Evolutionary conservation across 2,113 vertebrate species (phyloP), one percentile per base, ranked within the genome.

Genomic region (Scopus umbretta): DNA sequence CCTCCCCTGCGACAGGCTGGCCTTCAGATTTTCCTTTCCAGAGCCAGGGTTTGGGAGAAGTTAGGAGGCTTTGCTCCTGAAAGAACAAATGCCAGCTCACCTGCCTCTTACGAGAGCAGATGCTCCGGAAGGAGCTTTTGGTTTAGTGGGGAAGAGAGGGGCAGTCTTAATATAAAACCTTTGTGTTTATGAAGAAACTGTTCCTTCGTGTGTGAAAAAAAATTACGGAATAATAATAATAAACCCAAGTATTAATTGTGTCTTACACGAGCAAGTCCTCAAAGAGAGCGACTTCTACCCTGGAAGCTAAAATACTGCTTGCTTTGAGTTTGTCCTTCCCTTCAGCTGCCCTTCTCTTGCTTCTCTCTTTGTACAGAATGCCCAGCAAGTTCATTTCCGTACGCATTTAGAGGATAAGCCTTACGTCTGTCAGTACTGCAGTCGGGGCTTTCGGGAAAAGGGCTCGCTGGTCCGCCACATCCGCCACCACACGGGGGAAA

Each of bases 401-500:
- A 99, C 99, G 1, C 99, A 99, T 30, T 97, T 98, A 11, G 98
- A 99, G 43, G 99, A 99, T 32, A 99, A 99, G 94, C 99, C 99
- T 0, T 99, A 99, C 1, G 98, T 98, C 67, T 99, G 99, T 71
- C 98, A 99, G 42, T 99, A 98, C 95, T 99, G 99, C 97, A 97
- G 97, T n/a, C 98, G 99, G 20, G 99, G 99, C 21, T 99, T 99
- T 94, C 98, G 99, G 76, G 99, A 99, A 82, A 99, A 99, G 96
- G 99, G 99, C 45, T 99, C 99, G 0, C 97, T 99, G 80, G 99
- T 99, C 59, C 98, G 99, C 42, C 99, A 99, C 40, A 98, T 99
- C 78, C 98, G 99, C 50, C 99, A 99, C 79, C 99, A 99, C 98
- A 99, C 99, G 0, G 99, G 99, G 1, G 99, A 99, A 81, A 99